Conservation (phyloP, 2,888 invertebrate genomes). For the Eupithecia vulgata region DNA sequence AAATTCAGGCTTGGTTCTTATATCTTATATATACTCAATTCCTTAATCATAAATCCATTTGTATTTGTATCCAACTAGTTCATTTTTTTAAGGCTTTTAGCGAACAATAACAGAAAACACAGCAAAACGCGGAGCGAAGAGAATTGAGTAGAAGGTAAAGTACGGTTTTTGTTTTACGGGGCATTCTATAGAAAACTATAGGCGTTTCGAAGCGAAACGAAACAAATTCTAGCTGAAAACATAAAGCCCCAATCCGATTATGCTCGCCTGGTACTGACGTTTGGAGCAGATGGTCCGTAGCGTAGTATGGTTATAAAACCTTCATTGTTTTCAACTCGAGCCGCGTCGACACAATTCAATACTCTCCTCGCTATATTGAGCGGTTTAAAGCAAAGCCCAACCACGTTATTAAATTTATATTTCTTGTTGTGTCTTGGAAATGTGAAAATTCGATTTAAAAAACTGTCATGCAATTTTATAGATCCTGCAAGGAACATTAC, state of each 20-base stretch:
- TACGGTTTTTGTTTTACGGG: background rate
- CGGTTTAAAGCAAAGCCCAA: slow-evolving; percentile 21
- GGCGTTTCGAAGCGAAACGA: slow-evolving; percentile 1
- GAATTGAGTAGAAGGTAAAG: background rate
- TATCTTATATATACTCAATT: background rate
- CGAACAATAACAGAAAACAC: background rate
- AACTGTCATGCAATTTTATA: background rate
- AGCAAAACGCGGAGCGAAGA: background rate
- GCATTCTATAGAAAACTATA: background rate
- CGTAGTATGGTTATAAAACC: slow-evolving; percentile 27
- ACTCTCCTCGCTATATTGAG: slow-evolving; percentile 15
- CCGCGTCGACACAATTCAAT: slow-evolving; percentile 19
- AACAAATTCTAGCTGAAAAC: slow-evolving; percentile 6
- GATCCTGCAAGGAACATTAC: slow-evolving; percentile 14
- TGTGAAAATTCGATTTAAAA: background rate
- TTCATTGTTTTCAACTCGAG: slow-evolving; percentile 37
- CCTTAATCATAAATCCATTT: background rate
- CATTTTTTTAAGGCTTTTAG: background rate
- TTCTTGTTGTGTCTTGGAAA: background rate
- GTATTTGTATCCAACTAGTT: background rate
- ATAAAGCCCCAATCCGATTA: slow-evolving; percentile 6
- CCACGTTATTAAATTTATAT: background rate
- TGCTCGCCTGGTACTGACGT: slow-evolving; percentile 14
- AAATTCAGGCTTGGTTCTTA: background rate
- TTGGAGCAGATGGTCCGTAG: slow-evolving; percentile 35